Evolutionary conservation across 2,797 vertebrate species (phyloP), one percentile per base, ranked within the genome.

Genomic region (Scolopax bukidnonensis): DNA sequence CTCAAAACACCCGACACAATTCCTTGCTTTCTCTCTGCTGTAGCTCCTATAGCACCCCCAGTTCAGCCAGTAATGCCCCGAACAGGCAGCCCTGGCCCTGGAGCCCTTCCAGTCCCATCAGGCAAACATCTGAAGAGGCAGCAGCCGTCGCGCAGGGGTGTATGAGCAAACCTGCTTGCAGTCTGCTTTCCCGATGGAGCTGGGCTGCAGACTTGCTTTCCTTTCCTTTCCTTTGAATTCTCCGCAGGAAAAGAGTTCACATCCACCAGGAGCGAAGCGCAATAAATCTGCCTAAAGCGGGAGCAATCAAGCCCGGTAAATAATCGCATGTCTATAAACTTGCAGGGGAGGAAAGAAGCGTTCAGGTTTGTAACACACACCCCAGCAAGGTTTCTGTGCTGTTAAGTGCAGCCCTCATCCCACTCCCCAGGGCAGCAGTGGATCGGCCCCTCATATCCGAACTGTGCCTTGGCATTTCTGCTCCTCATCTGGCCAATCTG

Each of bases 1-100:
- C 33, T 15, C 32, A 32, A 61, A 70, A 4, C 8, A 43, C 18
- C 43, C 12, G 1, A 30, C 30, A 3, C 0, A 0, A 25, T 32
- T 36, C 30, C 38, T 9, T 5, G 0, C 0, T 63, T 45, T 69
- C 8, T 6, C 33, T 16, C 23, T 21, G 16, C 32, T 4, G 10
- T 2, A 38, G 6, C 27, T 78, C 43, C 70, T 10, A 27, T 53
- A 75, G 7, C 27, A 11, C 54, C 18, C n/a, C 7, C 4, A 10
- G 41, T 6, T 27, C 40, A n/a, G 15, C 36, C 45, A 13, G 0
- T 11, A 7, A 13, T 1, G 4, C 41, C 59, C 12, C 0, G 0
- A 11, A 32, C 1, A 11, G 16, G 38, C 50, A 70, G 20, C n/a
- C n/a, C 38, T 48, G 15, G 4, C 11, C 54, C 77, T 50, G 41